Percentiles rank a stretch among this genome's conserved stretches.
Conservation (phyloP, 2,113 vertebrate species). For the Spea multiplicata region DNA sequence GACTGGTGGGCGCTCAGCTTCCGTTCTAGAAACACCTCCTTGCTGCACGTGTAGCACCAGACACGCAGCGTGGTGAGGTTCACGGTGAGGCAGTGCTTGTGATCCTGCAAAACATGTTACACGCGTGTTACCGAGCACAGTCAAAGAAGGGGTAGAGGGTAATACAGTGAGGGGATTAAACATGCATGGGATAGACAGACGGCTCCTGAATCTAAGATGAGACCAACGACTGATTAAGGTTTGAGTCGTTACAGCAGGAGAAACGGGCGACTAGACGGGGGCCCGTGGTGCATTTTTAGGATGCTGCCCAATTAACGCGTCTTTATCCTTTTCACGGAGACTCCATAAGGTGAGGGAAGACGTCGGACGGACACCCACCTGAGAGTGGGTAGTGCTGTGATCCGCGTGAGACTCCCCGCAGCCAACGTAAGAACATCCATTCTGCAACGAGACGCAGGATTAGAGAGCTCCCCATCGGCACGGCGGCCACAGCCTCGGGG, state of each 20-base stretch:
- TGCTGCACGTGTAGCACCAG: constrained; percentile 96
- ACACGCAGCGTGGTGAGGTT: constrained; percentile 96
- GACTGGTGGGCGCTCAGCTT: constrained; percentile 80
- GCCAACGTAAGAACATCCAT: constrained; percentile 89
- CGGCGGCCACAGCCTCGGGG: neutral
- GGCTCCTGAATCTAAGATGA: too few species aligned
- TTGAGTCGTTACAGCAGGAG: too few species aligned
- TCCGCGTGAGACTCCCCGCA: constrained; percentile 94
- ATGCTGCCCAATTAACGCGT: too few species aligned
- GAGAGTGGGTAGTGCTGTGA: constrained; percentile 95
- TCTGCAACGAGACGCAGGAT: constrained; percentile 65
- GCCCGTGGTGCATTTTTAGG: too few species aligned
- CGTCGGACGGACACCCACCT: constrained; percentile 70
- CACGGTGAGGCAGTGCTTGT: constrained; percentile 91
- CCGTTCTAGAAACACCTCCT: constrained; percentile 94
- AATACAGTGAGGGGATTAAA: too few species aligned
- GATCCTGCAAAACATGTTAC: constrained; percentile 69
- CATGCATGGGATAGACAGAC: too few species aligned
- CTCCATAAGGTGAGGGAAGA: neutral
- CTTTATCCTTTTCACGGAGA: too few species aligned
- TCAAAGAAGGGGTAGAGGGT: too few species aligned
- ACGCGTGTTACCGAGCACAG: too few species aligned
- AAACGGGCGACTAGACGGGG: too few species aligned
- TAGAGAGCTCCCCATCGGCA: neutral
- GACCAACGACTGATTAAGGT: too few species aligned